Percentiles rank a stretch among this genome's conserved stretches.
Evolutionary conservation across 1,140 invertebrate genomes (phyloP).

Genomic region (Formica selysi): DNA sequence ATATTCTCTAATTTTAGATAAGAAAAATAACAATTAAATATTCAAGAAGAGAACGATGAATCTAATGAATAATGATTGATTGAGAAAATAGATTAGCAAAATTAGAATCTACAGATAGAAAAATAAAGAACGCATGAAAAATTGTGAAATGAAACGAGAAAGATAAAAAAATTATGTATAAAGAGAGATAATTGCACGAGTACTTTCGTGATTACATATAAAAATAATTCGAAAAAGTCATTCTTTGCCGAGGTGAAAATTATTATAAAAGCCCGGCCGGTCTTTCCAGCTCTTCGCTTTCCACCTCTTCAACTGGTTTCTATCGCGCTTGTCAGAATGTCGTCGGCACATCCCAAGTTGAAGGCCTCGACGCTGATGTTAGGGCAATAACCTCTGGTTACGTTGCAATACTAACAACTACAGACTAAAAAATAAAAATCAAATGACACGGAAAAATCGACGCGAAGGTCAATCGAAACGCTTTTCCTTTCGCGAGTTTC

Average conservation of each 20-base stretch:
- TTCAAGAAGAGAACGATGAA: no score
- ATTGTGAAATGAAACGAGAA: no score
- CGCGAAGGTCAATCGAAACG: not conserved
- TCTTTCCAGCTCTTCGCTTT: slow-evolving; percentile 36
- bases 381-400: slow-evolving; percentile 32
- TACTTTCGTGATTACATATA: not conserved
- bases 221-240: not conserved
- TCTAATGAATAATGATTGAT: not conserved
- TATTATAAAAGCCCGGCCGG: slow-evolving; percentile 18
- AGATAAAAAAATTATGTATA: not conserved
- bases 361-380: slow-evolving; percentile 36
- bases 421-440: not conserved
- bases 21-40: not conserved
- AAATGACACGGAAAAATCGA: not conserved
- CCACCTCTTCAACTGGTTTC: slow-evolving; percentile 46
- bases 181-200: not conserved
- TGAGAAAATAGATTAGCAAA: not conserved
- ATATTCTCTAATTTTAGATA: not conserved
- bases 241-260: slow-evolving; percentile 38
- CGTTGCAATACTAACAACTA: not conserved
- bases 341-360: slow-evolving; percentile 45
- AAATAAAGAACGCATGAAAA: not conserved
- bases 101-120: not conserved
- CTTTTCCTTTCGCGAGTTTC: slow-evolving; percentile 36
- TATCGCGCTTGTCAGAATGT: slow-evolving; percentile 31